These are phyloP conservation scores for Polymixis flavicincta DNA, from an alignment of 2,888 invertebrate species.

Conservation along the genomic window DNA sequence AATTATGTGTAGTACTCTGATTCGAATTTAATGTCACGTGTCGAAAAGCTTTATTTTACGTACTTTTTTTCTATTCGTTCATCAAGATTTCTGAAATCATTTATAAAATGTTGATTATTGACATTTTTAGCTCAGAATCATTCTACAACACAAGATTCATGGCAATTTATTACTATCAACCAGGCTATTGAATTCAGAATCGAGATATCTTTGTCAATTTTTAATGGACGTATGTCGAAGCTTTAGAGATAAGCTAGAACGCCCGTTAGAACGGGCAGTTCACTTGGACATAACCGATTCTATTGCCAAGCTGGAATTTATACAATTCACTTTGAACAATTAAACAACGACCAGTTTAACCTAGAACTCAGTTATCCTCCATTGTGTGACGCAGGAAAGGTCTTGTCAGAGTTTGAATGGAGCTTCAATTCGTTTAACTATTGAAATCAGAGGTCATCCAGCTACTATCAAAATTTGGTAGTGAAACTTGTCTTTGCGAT, in stretches of 20 bases:
- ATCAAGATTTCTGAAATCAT: no score
- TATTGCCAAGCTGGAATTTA: conserved; percentile 57
- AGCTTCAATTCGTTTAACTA: conserved; percentile 1
- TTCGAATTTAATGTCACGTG: no score
- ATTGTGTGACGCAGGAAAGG: neutral
- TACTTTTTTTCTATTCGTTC: no score
- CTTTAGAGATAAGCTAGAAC: conserved; percentile 58
- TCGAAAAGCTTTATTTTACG: no score
- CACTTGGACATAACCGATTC: conserved; percentile 25
- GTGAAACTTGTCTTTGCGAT: neutral
- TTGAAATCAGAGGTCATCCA: conserved; percentile 16
- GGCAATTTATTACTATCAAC: neutral
- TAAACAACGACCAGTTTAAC: conserved; percentile 17
- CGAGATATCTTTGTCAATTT: no score
- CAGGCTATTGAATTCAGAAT: no score
- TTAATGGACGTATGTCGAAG: no score
- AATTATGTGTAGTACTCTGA: no score
- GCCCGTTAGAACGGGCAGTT: conserved; percentile 9
- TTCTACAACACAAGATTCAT: no score
- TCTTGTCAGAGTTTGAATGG: neutral
- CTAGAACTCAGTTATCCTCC: neutral
- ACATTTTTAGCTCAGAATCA: no score
- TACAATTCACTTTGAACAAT: conserved; percentile 18
- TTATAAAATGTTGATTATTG: no score
- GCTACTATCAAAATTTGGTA: neutral